Base-by-base conservation (phyloP, 2,888 invertebrate genomes). In the Leptopilina drosophilae region DNA sequence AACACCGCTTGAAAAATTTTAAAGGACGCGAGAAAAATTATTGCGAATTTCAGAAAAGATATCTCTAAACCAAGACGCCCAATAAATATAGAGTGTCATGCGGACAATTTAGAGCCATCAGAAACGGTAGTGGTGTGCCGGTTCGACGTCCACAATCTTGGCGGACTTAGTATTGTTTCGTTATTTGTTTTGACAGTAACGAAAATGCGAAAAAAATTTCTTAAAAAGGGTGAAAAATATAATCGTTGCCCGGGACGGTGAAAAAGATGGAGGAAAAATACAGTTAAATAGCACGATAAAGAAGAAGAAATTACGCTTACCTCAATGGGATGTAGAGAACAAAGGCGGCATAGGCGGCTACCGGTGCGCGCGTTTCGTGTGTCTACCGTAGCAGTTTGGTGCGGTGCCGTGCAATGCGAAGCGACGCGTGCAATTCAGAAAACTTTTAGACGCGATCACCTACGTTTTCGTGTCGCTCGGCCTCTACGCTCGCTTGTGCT, bases 311-410 rank as follows among this genome's bases (percentile, higher is more conserved):
- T 46, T 20, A 40, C 73, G 77, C 78, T 80, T 69, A 79, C 81
- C 83, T 84, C 83, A 73, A 73, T 42, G 67, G 76, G 79, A 78
- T 81, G 40, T 66, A 77, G 80, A 83, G 86, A n/a, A 87, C 88
- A 88, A 88, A 88, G 88, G 56, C 56, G 14, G 56, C 56, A n/a
- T 56, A 69, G 69, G 87, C 87, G 84, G 86, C 79, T 80, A 83
- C 87, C 85, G 88, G 85, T 85, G 86, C 87, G 86, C 87, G 87
- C 87, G 87, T n/a, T n/a, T 86, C 85, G 84, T 84, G 79, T 75
- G 20, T 56, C n/a, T 56, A 56, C 56, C 56, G 56, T 56, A n/a
- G 62, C 62, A 62, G 62, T 62, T 62, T 62, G 14, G 75, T 26
- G 9, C 46, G 15, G 15, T 56, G 15, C 59, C 40, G 46, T 65